Evolutionary conservation across 2,113 vertebrate genomes (phyloP).

Genomic region (Xiphophorus maculatus): DNA sequence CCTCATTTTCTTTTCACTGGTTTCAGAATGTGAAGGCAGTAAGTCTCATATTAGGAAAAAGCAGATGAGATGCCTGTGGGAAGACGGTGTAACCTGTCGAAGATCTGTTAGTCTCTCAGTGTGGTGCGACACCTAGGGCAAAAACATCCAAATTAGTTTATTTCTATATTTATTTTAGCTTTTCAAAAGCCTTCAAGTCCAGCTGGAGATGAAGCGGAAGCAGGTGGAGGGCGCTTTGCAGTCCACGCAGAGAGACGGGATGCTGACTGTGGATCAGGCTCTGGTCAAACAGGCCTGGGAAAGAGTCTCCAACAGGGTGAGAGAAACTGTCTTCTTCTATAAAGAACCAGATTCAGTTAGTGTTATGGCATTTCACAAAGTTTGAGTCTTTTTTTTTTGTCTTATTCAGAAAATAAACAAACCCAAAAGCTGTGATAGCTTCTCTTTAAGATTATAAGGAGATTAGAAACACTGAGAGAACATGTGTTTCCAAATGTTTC

Average conservation of each 20-base stretch:
- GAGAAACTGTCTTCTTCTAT: constrained; percentile 34
- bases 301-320: constrained; percentile 88
- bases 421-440: too few relatives aligned
- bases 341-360: neutral
- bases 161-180: constrained; percentile 76
- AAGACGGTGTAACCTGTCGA: constrained; percentile 1
- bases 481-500: too few relatives aligned
- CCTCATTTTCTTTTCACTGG: constrained; percentile 43
- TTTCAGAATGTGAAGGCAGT: constrained; percentile 30
- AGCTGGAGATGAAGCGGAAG: constrained; percentile 90
- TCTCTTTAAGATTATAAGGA: too few relatives aligned
- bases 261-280: constrained; percentile 95
- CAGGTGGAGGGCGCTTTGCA: constrained; percentile 86
- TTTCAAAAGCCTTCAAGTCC: constrained; percentile 89
- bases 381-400: neutral
- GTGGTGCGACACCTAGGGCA: neutral
- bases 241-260: constrained; percentile 91
- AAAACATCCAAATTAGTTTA: neutral
- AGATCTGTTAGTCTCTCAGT: constrained; percentile 16
- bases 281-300: constrained; percentile 97
- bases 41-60: constrained; percentile 19
- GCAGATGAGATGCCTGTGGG: constrained; percentile 33
- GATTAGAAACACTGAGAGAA: too few relatives aligned
- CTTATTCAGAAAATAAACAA: too few relatives aligned
- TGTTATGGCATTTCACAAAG: neutral